Conservation (phyloP, 1,140 invertebrate species). For the Drosophila willistoni region DNA sequence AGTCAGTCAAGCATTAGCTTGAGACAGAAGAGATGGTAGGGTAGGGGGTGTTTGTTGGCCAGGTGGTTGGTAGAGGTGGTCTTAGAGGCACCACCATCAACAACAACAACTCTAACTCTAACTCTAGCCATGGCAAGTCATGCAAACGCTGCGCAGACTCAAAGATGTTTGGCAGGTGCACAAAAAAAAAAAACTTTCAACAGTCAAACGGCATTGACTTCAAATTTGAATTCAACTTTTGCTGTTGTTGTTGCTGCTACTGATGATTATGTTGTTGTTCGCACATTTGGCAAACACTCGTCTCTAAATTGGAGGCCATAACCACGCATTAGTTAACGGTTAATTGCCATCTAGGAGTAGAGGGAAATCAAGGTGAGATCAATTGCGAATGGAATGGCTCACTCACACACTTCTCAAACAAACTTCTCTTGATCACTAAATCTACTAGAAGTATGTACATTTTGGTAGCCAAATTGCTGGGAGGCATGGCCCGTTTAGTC, state of each 20-base stretch:
- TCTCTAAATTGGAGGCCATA: conserved; percentile 42
- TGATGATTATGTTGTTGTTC: conserved; percentile 42
- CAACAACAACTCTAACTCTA: conserved; percentile 3
- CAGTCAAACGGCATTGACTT: conserved; percentile 48
- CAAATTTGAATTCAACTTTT: conserved; percentile 42
- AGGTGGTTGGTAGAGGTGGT: conserved; percentile 16
- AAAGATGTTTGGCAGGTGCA: conserved; percentile 42
- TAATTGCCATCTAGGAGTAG: conserved; percentile 44
- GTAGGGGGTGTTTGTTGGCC: not conserved
- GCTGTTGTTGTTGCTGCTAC: not conserved
- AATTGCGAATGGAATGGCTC: not conserved
- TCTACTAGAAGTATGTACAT: not conserved
- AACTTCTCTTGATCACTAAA: conserved; percentile 1
- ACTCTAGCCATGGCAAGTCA: conserved; percentile 45
- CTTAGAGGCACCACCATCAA: conserved; percentile 24
- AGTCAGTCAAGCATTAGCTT: conserved; percentile 47
- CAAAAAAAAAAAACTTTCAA: conserved; percentile 47
- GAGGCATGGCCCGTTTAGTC: conserved; percentile 19
- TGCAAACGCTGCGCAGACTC: conserved; percentile 45
- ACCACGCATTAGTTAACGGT: conserved; percentile 35
- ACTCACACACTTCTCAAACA: too few relatives aligned
- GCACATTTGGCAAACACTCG: conserved; percentile 44
- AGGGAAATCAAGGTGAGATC: conserved; percentile 2
- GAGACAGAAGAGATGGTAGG: conserved; percentile 9
- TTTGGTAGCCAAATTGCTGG: conserved; percentile 17